Evolutionary conservation across 2,113 vertebrate genomes (phyloP).

Genomic region (Eonycteris spelaea): DNA sequence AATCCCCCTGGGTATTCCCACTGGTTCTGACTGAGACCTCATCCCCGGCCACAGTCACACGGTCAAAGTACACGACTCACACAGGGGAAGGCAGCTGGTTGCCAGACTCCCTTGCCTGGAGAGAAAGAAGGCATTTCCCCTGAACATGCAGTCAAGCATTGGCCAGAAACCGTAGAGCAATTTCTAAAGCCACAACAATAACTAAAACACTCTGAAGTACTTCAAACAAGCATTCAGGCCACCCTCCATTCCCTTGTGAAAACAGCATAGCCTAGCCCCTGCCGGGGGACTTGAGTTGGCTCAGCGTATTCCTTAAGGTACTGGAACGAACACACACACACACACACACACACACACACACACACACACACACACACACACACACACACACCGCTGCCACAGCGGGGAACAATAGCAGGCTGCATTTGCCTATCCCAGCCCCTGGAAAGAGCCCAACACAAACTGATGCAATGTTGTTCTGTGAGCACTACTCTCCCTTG

Average conservation of each 20-base stretch:
- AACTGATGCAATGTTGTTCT: accelerated
- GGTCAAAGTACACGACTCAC: neutral
- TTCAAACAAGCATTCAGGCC: neutral
- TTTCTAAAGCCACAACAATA: neutral
- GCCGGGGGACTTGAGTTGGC: neutral
- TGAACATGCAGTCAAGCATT: neutral
- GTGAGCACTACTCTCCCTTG: neutral
- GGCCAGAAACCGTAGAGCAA: neutral
- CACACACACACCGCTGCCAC: neutral
- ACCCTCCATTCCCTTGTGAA: neutral
- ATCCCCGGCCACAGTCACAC: neutral
- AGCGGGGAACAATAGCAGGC: neutral
- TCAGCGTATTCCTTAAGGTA: neutral
- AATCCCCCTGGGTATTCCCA: neutral
- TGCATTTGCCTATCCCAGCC: neutral
- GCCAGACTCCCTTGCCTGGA: neutral
- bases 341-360: no score
- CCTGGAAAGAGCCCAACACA: neutral
- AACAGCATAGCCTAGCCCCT: no score
- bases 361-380: no score
- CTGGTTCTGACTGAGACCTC: neutral
- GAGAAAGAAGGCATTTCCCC: neutral
- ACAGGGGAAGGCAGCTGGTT: neutral
- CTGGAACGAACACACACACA: neutral
- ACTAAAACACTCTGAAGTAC: neutral